Evolutionary conservation across 2,113 vertebrate species (phyloP), one percentile per base, ranked within the genome.

Genomic region (Salvelinus alpinus): DNA sequence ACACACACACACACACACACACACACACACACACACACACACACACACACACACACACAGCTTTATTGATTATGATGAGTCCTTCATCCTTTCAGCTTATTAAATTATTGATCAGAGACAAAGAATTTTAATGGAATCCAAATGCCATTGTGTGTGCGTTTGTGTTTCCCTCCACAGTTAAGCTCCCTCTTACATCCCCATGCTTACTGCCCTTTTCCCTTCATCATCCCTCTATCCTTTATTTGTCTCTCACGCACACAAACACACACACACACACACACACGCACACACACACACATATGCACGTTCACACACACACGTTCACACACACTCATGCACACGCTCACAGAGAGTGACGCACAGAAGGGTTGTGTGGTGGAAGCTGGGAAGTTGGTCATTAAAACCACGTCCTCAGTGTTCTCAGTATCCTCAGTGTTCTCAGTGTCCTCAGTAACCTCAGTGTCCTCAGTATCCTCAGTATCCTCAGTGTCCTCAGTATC

Each of bases 71-170:
- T 88, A 90, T 85, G 90, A 91, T 92, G 87, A 91, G 85, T 82
- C 86, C 75, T 87, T 88, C 84, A 91, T 93, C 88, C 87, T 91
- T 85, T 91, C 88, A 89, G 84, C 81, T 92, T 91, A 93, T 91
- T 93, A 90, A 91, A 92, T 92, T 93, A 93, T 92, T 91, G 91
- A 92, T 92, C 78, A 86, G 81, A 85, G 83, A 86, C 84, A 82
- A 88, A 90, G 78, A 86, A 78, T 87, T 83, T 84, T 85, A 88
- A 89, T 87, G 77, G 79, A 84, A 82, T 83, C 82, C 77, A 84
- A 83, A 85, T 83, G 80, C 67, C 78, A 74, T 31, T 16, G 68
- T 78, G 82, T 72, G 73, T 75, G 68, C 64, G 74, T 71, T 64
- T 71, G 38, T 44, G 38, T 79, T 69, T 69, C 51, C 25, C 68